These are phyloP conservation scores for Fregetta grallaria DNA, from an alignment of 2,113 vertebrate genomes.

Conservation along the genomic window DNA sequence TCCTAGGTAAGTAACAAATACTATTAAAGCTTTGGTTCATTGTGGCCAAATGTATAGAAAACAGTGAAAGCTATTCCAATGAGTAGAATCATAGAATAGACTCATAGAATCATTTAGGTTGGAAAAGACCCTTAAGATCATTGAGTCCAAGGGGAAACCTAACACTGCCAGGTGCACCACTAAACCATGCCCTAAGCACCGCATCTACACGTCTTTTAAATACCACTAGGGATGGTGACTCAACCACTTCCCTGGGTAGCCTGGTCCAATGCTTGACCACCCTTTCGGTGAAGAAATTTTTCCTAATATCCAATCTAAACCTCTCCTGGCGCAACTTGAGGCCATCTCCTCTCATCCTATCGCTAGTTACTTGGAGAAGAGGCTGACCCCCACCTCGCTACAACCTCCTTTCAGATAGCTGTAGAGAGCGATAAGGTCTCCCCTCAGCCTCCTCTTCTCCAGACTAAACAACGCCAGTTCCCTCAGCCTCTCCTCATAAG, in stretches of 20 bases:
- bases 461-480: no score
- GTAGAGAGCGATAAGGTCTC: no score
- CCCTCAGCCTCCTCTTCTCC: no score
- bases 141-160: fast-evolving
- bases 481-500: no score
- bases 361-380: no score
- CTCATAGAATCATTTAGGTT: not conserved
- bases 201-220: not conserved
- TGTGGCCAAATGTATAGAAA: not conserved
- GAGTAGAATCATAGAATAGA: not conserved
- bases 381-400: no score
- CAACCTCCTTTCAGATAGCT: no score
- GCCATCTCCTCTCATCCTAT: not conserved
- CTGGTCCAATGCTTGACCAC: not conserved
- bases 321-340: not conserved
- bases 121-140: not conserved
- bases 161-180: not conserved
- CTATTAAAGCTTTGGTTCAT: not conserved
- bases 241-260: not conserved
- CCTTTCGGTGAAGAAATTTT: not conserved
- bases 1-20: conserved; percentile 81
- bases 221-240: not conserved
- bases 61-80: not conserved
- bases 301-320: not conserved
- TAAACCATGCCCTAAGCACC: not conserved